Evolutionary conservation across 1,140 invertebrate genomes (phyloP), one percentile per base, ranked within the genome.

Genomic region (Scylla paramamosain): DNA sequence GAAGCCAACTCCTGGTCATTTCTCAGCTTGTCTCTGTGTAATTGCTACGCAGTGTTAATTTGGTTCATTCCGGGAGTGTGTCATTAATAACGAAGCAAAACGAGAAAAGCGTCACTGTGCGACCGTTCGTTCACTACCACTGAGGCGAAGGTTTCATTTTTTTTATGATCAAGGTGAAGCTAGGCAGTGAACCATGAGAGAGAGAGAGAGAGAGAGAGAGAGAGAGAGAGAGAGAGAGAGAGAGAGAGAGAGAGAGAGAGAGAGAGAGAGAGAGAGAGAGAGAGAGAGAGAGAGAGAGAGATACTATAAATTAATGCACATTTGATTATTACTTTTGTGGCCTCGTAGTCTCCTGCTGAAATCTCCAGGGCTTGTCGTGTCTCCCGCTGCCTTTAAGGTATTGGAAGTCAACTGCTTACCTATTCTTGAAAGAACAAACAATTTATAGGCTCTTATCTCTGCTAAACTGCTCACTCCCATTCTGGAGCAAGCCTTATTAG

Each of bases 251-350:
- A 59, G 67, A n/a, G 67, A 77, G 67, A 20, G 67, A 77, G 67
- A n/a, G n/a, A 77, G 67, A n/a, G n/a, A 77, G 67, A n/a, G 67
- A 77, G 67, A 77, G 67, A 77, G 67, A 67, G 59, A 67, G 59
- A 67, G 59, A 67, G 59, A 67, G 59, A 67, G 59, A 67, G 59
- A 67, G 59, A 67, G 59, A 67, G 59, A 67, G 59, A 67, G 20
- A 67, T 3, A 67, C 10, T 10, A 52, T 20, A 67, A 67, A n/a
- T n/a, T 7, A 77, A 77, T 77, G 12, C 67, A 20, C 67, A n/a
- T 77, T 12, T 77, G 25, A n/a, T 77, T 77, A 77, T 20, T 77
- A n/a, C n/a, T n/a, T 77, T 20, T 77, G 67, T 77, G 16, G 4
- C 25, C 0, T 77, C n/a, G 67, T 20, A 77, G n/a, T 77, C 67